Percentiles rank a stretch among this genome's conserved stretches.
These are phyloP conservation scores for Syrmaticus mikado DNA, from an alignment of 2,113 vertebrate genomes.

Conservation along the genomic window DNA sequence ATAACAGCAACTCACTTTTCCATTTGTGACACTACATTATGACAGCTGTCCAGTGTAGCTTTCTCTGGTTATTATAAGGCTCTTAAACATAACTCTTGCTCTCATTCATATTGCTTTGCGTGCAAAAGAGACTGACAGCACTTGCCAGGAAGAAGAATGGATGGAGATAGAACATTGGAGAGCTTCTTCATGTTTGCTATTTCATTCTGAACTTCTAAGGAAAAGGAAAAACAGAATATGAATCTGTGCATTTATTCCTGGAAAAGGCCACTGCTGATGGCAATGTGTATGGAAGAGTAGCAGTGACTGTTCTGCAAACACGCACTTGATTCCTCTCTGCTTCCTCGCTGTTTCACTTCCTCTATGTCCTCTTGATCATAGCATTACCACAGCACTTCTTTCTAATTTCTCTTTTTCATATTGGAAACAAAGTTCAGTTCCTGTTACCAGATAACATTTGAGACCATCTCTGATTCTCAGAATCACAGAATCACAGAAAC, in stretches of 20 bases:
- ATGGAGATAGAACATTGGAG: background rate
- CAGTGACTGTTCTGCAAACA: background rate
- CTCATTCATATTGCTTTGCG: background rate
- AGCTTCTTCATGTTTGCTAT: background rate
- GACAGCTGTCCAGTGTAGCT: background rate
- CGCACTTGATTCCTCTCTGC: background rate
- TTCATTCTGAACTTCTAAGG: background rate
- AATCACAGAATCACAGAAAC: too few relatives aligned
- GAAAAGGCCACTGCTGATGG: background rate
- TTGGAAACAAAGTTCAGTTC: background rate
- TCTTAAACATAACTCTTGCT: background rate
- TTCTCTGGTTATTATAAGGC: background rate
- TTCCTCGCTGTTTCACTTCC: background rate
- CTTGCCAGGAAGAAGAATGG: background rate
- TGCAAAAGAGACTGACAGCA: background rate
- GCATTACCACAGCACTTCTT: background rate
- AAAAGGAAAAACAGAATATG: background rate
- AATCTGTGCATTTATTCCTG: background rate
- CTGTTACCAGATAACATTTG: background rate
- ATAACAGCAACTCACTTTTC: background rate
- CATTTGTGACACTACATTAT: background rate
- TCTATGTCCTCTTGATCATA: background rate
- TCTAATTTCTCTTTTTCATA: background rate
- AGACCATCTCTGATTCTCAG: background rate
- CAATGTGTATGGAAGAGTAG: background rate